phyloP scores from a whole-genome alignment of 2,888 invertebrate species.

The Laothoe populi region DNA sequence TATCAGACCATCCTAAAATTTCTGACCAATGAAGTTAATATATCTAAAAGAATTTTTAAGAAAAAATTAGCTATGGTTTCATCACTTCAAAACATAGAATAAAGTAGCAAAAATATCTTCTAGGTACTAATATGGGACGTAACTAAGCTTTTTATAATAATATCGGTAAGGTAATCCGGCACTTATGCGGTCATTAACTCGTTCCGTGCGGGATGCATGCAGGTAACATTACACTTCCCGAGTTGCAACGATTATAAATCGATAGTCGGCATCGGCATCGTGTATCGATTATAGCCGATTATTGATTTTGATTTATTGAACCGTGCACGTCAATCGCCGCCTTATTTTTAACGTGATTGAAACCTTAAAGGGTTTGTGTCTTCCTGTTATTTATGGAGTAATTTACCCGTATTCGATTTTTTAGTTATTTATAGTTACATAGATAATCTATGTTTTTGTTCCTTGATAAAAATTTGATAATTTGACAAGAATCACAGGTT shows the following conservation, averaged over 20 bases:
- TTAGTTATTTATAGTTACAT: background rate
- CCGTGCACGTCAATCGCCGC: slow-evolving; percentile 31
- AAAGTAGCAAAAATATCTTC: background rate
- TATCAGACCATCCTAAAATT: no score
- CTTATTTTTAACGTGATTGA: slow-evolving; percentile 32
- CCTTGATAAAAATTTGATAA: background rate
- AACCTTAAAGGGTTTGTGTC: slow-evolving; percentile 14
- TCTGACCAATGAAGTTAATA: no score
- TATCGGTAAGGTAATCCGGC: slow-evolving; percentile 31
- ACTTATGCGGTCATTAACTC: slow-evolving; percentile 32
- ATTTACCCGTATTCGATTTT: slow-evolving; percentile 9
- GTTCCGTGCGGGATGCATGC: slow-evolving; percentile 20
- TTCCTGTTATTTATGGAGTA: slow-evolving; percentile 3
- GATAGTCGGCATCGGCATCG: slow-evolving; percentile 54
- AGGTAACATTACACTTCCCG: slow-evolving; percentile 43
- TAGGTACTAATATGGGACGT: slow-evolving; percentile 37
- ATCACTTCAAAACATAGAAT: background rate
- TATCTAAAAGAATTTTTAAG: no score
- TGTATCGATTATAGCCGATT: slow-evolving; percentile 68
- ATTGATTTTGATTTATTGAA: slow-evolving; percentile 56
- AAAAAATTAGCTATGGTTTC: no score
- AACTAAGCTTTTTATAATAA: slow-evolving; percentile 31
- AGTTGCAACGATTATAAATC: slow-evolving; percentile 61
- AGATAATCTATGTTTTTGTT: background rate
- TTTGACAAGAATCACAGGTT: slow-evolving; percentile 2